Conservation (phyloP, 2,888 invertebrate genomes). For the Cerastis leucographa region DNA sequence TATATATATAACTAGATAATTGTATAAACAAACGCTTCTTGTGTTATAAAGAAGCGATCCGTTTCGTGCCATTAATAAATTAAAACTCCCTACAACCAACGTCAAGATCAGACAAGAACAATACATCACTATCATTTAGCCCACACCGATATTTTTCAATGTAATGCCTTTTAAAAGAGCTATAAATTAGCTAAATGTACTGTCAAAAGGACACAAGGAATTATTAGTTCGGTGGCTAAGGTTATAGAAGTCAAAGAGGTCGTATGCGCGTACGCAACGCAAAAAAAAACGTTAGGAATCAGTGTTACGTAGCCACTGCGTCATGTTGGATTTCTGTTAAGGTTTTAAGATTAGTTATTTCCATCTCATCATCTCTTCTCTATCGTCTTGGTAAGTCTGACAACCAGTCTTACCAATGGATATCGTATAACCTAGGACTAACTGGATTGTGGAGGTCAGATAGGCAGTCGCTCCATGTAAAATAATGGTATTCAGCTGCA, state of each 20-base stretch:
- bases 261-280: slow-evolving; percentile 55
- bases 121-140: slow-evolving; percentile 34
- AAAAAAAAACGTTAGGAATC: slow-evolving; percentile 65
- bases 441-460: too few relatives aligned
- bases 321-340: slow-evolving; percentile 13
- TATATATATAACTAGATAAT: too few relatives aligned
- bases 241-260: slow-evolving; percentile 72
- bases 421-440: too few relatives aligned
- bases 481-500: too few relatives aligned
- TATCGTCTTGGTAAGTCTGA: too few relatives aligned
- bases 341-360: slow-evolving; percentile 2
- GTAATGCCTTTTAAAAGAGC: slow-evolving; percentile 40
- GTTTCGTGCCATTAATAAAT: slow-evolving; percentile 7
- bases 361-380: not conserved
- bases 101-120: slow-evolving; percentile 28
- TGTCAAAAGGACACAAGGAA: slow-evolving; percentile 60
- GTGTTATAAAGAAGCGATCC: too few relatives aligned
- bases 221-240: slow-evolving; percentile 66
- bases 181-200: slow-evolving; percentile 51
- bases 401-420: too few relatives aligned
- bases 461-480: too few relatives aligned
- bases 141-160: slow-evolving; percentile 41
- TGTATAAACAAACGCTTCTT: too few relatives aligned
- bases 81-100: not conserved
- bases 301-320: slow-evolving; percentile 23